Percentiles rank a stretch among this genome's conserved stretches.
These are phyloP conservation scores for Anguilla obscura DNA, from an alignment of 2,797 vertebrate species.

Conservation along the genomic window DNA sequence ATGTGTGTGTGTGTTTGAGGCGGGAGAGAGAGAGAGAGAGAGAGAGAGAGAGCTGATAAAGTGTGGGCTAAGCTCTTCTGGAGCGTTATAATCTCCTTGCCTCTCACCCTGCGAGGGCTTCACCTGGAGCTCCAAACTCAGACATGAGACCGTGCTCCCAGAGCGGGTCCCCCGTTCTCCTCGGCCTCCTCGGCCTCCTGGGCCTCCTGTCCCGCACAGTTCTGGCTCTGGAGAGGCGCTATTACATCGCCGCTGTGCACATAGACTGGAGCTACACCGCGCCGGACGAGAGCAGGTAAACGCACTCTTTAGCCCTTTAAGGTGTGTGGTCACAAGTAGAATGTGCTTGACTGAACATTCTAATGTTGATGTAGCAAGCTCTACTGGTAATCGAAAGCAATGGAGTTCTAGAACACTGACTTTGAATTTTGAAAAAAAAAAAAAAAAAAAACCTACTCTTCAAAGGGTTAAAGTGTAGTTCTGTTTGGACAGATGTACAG, in stretches of 20 bases:
- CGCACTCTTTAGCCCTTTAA: not conserved
- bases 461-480: not conserved
- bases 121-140: conserved; percentile 46
- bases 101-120: conserved; percentile 24
- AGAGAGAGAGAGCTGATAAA: conserved; percentile 61
- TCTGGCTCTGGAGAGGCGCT: conserved; percentile 63
- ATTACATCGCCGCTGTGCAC: conserved; percentile 74
- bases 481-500: not conserved
- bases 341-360: not conserved
- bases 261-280: conserved; percentile 72
- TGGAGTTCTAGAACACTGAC: not conserved
- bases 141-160: conserved; percentile 64
- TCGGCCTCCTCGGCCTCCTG: conserved; percentile 52
- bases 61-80: conserved; percentile 43
- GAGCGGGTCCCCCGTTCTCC: conserved; percentile 45
- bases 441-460: not conserved
- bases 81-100: conserved; percentile 51
- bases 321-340: not conserved
- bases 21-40: not conserved
- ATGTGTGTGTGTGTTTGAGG: not conserved
- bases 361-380: not conserved
- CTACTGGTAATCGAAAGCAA: not conserved
- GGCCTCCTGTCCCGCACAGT: conserved; percentile 51
- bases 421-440: not conserved
- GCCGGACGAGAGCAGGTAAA: conserved; percentile 60